Evolutionary conservation across 2,113 vertebrate species (phyloP).

Genomic region (Gopherus flavomarginatus): DNA sequence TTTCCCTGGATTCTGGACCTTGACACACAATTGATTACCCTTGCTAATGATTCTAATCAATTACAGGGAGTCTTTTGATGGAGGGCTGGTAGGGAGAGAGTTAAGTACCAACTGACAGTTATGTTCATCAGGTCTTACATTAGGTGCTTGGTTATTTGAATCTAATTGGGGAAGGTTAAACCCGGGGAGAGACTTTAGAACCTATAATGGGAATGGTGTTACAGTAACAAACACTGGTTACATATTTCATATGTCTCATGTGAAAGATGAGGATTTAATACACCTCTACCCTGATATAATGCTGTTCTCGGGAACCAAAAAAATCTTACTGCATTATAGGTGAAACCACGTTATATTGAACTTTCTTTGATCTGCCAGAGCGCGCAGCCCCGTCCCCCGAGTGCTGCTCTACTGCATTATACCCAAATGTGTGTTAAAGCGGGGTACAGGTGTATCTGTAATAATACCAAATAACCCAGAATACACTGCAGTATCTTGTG

Average conservation of each 20-base stretch:
- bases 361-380: too few relatives aligned
- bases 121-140: not conserved
- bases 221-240: not conserved
- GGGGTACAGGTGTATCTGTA: not conserved
- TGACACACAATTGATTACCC: too few relatives aligned
- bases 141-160: not conserved
- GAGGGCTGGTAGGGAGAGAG: not conserved
- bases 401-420: too few relatives aligned
- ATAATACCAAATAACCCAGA: not conserved
- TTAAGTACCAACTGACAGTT: not conserved
- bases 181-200: accelerated
- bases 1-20: too few relatives aligned
- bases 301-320: too few relatives aligned
- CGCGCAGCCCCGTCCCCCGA: too few relatives aligned
- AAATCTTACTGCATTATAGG: too few relatives aligned
- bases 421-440: too few relatives aligned
- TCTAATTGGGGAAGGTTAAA: accelerated
- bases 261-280: not conserved
- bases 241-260: not conserved
- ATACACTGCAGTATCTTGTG: not conserved
- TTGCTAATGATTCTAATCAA: not conserved
- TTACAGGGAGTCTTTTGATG: not conserved
- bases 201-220: not conserved
- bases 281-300: too few relatives aligned
- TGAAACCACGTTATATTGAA: too few relatives aligned